Percentiles rank a stretch among this genome's conserved stretches.
These are phyloP conservation scores for Laticauda laticaudata DNA, from an alignment of 2,113 vertebrate species.

Conservation along the genomic window DNA sequence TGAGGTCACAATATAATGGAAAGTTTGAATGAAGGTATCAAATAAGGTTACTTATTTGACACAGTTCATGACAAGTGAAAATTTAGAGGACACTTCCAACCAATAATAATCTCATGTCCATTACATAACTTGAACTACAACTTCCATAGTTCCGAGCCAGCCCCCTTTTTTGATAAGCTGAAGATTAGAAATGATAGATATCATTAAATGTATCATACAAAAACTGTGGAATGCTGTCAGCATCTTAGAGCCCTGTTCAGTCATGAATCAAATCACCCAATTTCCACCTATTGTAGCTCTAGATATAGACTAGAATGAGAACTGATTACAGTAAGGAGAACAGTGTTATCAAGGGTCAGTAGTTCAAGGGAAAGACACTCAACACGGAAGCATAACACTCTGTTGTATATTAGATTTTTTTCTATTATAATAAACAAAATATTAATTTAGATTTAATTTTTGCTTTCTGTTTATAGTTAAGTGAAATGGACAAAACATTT, in stretches of 20 bases:
- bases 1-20: slow-evolving; percentile 24
- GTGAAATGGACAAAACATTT: not conserved
- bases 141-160: not conserved
- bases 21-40: not conserved
- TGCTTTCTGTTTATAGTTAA: not conserved
- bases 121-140: not conserved
- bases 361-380: not conserved
- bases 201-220: not conserved
- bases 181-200: not conserved
- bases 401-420: not conserved
- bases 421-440: not conserved
- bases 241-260: not conserved
- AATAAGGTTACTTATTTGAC: not conserved
- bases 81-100: not conserved
- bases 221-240: not conserved
- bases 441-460: not conserved
- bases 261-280: not conserved
- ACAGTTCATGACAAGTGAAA: not conserved
- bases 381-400: not conserved
- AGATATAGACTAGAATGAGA: not conserved
- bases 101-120: not conserved
- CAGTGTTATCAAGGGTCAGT: too few relatives aligned
- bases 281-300: not conserved
- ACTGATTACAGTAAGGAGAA: not conserved
- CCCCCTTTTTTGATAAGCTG: not conserved